These are phyloP conservation scores for Panthera tigris DNA, from an alignment of 2,113 vertebrate genomes.

Conservation along the genomic window DNA sequence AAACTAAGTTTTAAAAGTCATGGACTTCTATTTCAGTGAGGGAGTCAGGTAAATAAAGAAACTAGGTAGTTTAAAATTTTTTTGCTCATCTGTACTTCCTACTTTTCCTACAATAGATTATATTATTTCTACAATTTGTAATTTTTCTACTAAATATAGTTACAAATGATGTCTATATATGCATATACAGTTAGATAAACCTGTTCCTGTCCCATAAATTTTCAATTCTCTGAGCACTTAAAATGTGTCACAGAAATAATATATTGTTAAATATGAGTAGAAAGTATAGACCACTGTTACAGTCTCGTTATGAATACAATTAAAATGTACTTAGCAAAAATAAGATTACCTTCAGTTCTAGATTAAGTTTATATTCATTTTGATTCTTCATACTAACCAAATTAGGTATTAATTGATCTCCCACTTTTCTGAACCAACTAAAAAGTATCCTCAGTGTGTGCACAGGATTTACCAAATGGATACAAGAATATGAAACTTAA, in stretches of 20 bases:
- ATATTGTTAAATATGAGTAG: neutral
- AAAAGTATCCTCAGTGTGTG: neutral
- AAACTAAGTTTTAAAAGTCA: neutral
- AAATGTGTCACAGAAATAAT: constrained; percentile 39
- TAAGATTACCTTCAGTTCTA: neutral
- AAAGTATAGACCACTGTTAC: neutral
- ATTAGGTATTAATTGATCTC: constrained; percentile 11
- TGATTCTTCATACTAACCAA: neutral
- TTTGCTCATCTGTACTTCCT: constrained; percentile 1
- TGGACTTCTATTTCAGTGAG: neutral
- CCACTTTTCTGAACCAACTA: constrained; percentile 1
- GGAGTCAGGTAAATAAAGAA: neutral
- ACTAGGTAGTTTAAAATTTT: neutral
- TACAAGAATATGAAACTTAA: neutral
- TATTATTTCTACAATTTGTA: neutral
- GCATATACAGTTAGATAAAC: neutral
- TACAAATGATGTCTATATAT: neutral
- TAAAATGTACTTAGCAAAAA: constrained; percentile 28
- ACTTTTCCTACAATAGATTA: neutral
- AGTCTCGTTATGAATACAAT: neutral
- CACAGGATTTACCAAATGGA: neutral
- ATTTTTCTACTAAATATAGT: constrained; percentile 18
- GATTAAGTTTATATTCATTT: constrained; percentile 18
- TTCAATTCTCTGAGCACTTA: neutral
- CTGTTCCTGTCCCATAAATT: neutral